Evolutionary conservation across 2,113 vertebrate species (phyloP).

Genomic region (Phaethon lepturus): DNA sequence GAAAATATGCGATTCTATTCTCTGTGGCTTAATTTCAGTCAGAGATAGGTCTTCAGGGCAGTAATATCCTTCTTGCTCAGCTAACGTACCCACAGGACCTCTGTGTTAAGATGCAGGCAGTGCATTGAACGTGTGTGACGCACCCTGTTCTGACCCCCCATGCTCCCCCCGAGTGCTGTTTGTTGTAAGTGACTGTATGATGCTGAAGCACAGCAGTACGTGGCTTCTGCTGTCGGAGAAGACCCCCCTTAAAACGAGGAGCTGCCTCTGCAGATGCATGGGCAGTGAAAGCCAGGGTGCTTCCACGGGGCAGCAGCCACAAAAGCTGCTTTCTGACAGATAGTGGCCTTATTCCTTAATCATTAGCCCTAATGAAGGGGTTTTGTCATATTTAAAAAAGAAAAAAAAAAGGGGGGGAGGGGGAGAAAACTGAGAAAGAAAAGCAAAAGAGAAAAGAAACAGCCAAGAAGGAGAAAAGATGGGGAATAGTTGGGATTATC

Average conservation of each 20-base stretch:
- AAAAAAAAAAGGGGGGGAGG: no score
- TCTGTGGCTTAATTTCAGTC: not conserved
- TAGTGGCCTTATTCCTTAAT: conserved; percentile 57
- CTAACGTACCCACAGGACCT: not conserved
- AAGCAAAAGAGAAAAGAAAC: conserved; percentile 20
- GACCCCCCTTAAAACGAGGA: not conserved
- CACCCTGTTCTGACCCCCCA: not conserved
- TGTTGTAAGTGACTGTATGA: not conserved
- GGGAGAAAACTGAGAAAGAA: not conserved
- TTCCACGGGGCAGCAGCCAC: conserved; percentile 35
- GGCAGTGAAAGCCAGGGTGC: not conserved
- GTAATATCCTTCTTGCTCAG: not conserved
- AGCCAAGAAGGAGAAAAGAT: conserved; percentile 55
- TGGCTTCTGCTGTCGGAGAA: not conserved
- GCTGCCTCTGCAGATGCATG: not conserved
- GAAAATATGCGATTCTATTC: not conserved
- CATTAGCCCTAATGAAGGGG: conserved; percentile 70
- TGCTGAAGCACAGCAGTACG: not conserved
- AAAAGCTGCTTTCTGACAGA: conserved; percentile 52
- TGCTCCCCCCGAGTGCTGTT: not conserved
- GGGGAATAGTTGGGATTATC: conserved; percentile 75
- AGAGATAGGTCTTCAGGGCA: not conserved
- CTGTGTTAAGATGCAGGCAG: not conserved
- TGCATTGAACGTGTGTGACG: rapidly evolving
- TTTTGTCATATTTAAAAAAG: conserved; percentile 27